Conservation (phyloP, 1,140 invertebrate species). For the Eriosoma lanigerum region DNA sequence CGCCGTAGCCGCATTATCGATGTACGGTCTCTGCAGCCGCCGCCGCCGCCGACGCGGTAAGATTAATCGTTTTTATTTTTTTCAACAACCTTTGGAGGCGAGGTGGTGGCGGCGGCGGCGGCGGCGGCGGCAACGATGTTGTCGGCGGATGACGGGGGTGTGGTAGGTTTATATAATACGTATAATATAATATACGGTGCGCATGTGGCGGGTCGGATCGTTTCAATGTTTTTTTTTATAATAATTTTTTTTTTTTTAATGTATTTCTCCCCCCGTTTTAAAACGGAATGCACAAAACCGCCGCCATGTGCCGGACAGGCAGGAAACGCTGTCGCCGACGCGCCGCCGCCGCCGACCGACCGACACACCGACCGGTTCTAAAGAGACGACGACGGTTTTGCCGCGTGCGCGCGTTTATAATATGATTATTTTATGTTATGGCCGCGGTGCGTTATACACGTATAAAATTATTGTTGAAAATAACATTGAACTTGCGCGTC, state of each 20-base stretch:
- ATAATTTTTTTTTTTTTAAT: too few relatives aligned
- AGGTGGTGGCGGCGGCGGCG: background rate
- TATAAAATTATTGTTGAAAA: background rate
- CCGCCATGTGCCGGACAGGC: conserved; percentile 9
- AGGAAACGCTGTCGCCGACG: conserved; percentile 4
- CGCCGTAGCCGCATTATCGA: too few relatives aligned
- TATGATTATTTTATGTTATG: too few relatives aligned
- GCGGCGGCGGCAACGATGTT: background rate
- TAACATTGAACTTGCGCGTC: conserved; percentile 25
- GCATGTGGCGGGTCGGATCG: background rate
- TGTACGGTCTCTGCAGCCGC: background rate
- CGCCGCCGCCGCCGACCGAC: too few relatives aligned
- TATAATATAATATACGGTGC: background rate
- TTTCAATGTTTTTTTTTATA: background rate
- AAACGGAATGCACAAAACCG: conserved; percentile 33
- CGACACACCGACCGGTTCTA: too few relatives aligned
- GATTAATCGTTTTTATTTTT: conserved; percentile 17
- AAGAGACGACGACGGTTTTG: too few relatives aligned
- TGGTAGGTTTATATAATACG: background rate
- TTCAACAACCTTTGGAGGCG: background rate
- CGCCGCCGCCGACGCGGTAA: background rate
- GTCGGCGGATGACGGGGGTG: background rate
- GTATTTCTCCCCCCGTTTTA: background rate
- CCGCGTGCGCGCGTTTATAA: too few relatives aligned
- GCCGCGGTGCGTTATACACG: too few relatives aligned